Evolutionary conservation across 2,113 vertebrate genomes (phyloP).

Genomic region (Hipposideros armiger): DNA sequence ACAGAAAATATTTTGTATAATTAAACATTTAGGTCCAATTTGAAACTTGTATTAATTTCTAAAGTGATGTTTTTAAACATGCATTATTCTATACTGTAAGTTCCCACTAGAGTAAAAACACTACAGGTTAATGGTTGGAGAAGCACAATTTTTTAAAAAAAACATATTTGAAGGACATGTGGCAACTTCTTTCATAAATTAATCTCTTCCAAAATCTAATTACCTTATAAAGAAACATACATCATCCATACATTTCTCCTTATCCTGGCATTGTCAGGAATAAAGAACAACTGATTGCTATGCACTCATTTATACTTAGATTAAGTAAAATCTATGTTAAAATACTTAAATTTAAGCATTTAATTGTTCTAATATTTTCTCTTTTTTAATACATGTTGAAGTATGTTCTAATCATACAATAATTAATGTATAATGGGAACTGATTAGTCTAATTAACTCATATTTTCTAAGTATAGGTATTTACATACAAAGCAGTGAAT

Average conservation of each 20-base stretch:
- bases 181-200: background rate
- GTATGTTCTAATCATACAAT: constrained; percentile 19
- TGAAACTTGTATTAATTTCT: background rate
- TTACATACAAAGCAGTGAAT: constrained; percentile 15
- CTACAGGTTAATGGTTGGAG: background rate
- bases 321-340: background rate
- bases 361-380: background rate
- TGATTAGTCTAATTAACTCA: background rate
- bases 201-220: background rate
- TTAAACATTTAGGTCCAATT: constrained; percentile 36
- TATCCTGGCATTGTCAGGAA: background rate
- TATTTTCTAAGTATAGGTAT: constrained; percentile 1
- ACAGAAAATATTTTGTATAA: constrained; percentile 15
- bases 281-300: background rate
- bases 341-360: background rate
- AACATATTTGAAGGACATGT: background rate
- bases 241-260: background rate
- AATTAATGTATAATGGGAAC: background rate
- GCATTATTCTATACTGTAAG: background rate
- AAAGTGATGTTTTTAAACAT: background rate
- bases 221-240: background rate
- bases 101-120: constrained; percentile 4
- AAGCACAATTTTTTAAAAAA: background rate
- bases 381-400: background rate
- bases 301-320: background rate